Evolutionary conservation across 1,140 invertebrate genomes (phyloP), one percentile per base, ranked within the genome.

Genomic region (Drosophila parabipectinata): DNA sequence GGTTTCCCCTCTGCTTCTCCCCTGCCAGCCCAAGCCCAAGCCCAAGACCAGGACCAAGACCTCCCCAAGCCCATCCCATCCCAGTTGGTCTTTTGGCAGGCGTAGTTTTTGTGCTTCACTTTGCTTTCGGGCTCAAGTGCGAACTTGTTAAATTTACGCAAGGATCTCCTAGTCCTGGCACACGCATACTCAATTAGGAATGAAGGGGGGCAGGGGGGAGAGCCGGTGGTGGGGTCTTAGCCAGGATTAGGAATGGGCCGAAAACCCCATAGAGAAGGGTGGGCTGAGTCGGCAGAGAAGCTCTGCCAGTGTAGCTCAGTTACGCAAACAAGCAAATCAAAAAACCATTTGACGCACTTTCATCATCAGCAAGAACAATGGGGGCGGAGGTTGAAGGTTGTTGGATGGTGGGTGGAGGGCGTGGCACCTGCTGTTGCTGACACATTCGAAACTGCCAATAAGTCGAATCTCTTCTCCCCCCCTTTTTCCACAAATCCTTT

Each of bases 291-390:
- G 32, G 14, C 12, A 32, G 44, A 41, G 26, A 26, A 41, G 58
- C 52, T 59, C 21, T 1, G 21, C 1, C 21, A 3, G 71, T 61
- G 73, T 28, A 28, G 77, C 78, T 87, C 74, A 78, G 82, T 85
- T 85, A 85, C 82, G 82, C 74, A 87, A 85, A 87, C 69, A 82
- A 69, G 78, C 82, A 85, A 85, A 85, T 87, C 82, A 85, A 85
- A 85, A 85, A 85, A 85, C 82, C 78, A 85, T 85, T 85, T 85
- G 82, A 85, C 82, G 82, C 82, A 87, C 83, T 85, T 85, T 87
- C 82, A 87, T 87, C 82, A 87, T 87, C 81, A 71, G 66, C 81
- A 68, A 24, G 47, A 68, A 62, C 15, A 21, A 37, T 37, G 60
- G 21, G 56, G 53, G 53, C 14, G 32, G 59, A 34, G 32, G 28